Conservation (phyloP, 2,113 vertebrate species). For the Atractosteus spatula region DNA sequence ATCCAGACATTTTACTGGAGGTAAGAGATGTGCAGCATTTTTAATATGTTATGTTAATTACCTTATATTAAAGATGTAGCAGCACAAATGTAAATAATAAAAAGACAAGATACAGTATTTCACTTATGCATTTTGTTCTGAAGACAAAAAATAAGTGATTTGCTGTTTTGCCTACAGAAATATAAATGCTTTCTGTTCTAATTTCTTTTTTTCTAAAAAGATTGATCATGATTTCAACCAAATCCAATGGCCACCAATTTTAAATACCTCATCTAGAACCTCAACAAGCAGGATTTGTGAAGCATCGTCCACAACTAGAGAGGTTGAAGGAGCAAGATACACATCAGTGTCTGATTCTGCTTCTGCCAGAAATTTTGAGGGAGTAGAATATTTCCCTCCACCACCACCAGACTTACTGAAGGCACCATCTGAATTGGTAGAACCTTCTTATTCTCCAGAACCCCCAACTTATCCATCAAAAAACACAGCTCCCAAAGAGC, state of each 20-base stretch:
- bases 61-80: too few species aligned
- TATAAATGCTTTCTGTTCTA: background rate
- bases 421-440: slow-evolving; percentile 57
- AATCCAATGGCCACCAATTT: slow-evolving; percentile 62
- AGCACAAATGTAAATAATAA: too few species aligned
- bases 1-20: background rate
- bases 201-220: slow-evolving; percentile 66
- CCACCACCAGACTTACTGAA: slow-evolving; percentile 71
- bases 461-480: slow-evolving; percentile 46
- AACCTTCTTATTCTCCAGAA: slow-evolving; percentile 65
- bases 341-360: slow-evolving; percentile 40
- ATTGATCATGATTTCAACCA: slow-evolving; percentile 70
- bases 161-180: background rate
- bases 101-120: too few species aligned
- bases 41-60: too few species aligned
- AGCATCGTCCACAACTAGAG: slow-evolving; percentile 41
- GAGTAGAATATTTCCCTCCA: slow-evolving; percentile 70
- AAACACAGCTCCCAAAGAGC: slow-evolving; percentile 56
- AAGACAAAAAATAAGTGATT: too few species aligned
- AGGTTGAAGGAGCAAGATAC: slow-evolving; percentile 33
- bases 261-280: slow-evolving; percentile 51
- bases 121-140: too few species aligned
- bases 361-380: slow-evolving; percentile 51
- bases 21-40: background rate
- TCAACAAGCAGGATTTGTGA: slow-evolving; percentile 50